Conservation (phyloP, 1,140 invertebrate species). For the Triops cancriformis region DNA sequence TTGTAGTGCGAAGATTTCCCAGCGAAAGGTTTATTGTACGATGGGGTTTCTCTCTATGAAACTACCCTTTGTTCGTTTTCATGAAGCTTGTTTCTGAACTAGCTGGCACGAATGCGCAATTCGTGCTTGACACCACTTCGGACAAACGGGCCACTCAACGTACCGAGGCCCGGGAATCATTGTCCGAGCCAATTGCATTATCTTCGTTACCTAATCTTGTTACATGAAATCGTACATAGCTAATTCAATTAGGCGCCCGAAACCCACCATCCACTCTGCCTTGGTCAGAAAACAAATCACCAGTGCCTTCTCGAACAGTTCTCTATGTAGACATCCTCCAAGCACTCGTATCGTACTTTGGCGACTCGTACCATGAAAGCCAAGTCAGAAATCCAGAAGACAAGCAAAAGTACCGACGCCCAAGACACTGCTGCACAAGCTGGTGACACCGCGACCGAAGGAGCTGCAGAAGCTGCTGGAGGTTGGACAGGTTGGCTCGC, state of each 20-base stretch:
- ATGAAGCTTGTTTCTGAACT: not conserved
- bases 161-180: not conserved
- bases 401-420: not conserved
- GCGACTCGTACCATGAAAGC: not conserved
- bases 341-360: not conserved
- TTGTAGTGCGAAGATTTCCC: not conserved
- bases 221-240: not conserved
- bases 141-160: not conserved
- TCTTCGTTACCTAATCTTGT: not conserved
- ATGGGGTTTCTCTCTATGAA: not conserved
- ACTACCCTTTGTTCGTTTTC: not conserved
- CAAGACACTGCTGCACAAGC: not conserved
- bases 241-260: not conserved
- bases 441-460: not conserved
- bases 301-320: not conserved
- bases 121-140: not conserved
- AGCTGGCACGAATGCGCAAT: not conserved
- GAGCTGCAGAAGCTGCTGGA: not conserved
- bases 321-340: not conserved
- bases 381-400: not conserved
- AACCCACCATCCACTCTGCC: not conserved
- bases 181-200: constrained; percentile 1
- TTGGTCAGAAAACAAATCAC: not conserved
- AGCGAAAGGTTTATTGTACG: no score
- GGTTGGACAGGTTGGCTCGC: not conserved